These are phyloP conservation scores for Premnoplex brunnescens DNA, from an alignment of 2,797 vertebrate species.

Conservation along the genomic window DNA sequence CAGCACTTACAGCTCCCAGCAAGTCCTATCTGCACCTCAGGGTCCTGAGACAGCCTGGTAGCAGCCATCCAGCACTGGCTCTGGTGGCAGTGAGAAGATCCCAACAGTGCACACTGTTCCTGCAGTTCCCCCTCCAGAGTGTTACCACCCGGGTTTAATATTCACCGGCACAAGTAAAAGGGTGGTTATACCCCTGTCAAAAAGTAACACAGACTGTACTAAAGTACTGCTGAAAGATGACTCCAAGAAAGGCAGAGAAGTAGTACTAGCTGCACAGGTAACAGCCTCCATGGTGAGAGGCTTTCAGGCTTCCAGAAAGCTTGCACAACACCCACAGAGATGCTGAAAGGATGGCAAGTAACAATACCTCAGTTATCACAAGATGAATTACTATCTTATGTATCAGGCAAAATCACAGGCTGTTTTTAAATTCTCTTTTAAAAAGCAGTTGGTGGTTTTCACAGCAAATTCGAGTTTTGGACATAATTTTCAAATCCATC, in stretches of 20 bases:
- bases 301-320: neutral
- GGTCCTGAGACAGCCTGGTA: neutral
- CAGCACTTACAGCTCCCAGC: neutral
- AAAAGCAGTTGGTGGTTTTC: neutral
- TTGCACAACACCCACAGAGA: accelerated
- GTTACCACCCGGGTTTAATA: neutral
- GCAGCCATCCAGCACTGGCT: accelerated
- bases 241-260: neutral
- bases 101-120: accelerated
- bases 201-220: neutral
- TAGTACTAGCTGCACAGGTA: accelerated
- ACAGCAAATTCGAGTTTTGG: neutral
- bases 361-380: neutral
- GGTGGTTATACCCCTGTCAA: neutral
- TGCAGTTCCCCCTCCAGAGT: neutral
- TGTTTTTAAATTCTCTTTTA: neutral
- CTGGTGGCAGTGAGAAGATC: neutral
- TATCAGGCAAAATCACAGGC: neutral
- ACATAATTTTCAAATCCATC: neutral
- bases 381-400: neutral
- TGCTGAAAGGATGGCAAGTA: neutral
- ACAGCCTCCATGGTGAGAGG: neutral
- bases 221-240: neutral
- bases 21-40: neutral
- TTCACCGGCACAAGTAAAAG: neutral